Evolutionary conservation across 1,140 invertebrate genomes (phyloP).

Genomic region (Panagrolaimus sp.): DNA sequence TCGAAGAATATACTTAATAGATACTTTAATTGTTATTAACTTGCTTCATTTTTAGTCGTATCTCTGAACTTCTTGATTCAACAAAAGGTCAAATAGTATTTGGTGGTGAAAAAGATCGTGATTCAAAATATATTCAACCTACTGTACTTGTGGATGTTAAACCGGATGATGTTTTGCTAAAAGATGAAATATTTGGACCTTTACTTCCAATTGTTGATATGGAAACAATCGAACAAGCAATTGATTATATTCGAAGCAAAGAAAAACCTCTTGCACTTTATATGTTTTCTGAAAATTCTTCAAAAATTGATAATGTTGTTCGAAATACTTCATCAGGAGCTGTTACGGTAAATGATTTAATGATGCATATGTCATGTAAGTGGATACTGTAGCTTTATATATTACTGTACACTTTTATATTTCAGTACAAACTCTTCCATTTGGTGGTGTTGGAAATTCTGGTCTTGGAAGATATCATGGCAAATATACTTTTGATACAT

Average conservation of each 20-base stretch:
- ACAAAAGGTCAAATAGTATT: constrained; percentile 32
- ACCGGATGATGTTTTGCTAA: constrained; percentile 36
- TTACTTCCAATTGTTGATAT: constrained; percentile 24
- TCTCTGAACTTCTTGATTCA: constrained; percentile 13
- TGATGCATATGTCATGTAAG: constrained; percentile 72
- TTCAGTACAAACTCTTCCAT: constrained; percentile 61
- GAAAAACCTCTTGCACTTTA: constrained; percentile 27
- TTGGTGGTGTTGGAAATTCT: constrained; percentile 72
- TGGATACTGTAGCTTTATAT: background rate
- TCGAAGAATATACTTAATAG: no score
- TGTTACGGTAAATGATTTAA: constrained; percentile 79
- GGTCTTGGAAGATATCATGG: constrained; percentile 89
- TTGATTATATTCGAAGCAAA: constrained; percentile 18
- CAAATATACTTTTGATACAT: constrained; percentile 80
- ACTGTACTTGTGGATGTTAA: constrained; percentile 31
- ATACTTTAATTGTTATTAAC: background rate
- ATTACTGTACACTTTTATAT: background rate
- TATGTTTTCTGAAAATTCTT: background rate
- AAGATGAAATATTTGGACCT: constrained; percentile 38
- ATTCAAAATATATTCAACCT: constrained; percentile 34
- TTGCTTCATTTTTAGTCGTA: constrained; percentile 67
- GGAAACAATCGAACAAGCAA: constrained; percentile 14
- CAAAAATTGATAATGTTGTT: background rate
- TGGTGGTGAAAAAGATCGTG: constrained; percentile 31
- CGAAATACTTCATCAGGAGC: constrained; percentile 74